Evolutionary conservation across 2,113 vertebrate genomes (phyloP), one percentile per base, ranked within the genome.

Genomic region (Boleophthalmus pectinirostris): DNA sequence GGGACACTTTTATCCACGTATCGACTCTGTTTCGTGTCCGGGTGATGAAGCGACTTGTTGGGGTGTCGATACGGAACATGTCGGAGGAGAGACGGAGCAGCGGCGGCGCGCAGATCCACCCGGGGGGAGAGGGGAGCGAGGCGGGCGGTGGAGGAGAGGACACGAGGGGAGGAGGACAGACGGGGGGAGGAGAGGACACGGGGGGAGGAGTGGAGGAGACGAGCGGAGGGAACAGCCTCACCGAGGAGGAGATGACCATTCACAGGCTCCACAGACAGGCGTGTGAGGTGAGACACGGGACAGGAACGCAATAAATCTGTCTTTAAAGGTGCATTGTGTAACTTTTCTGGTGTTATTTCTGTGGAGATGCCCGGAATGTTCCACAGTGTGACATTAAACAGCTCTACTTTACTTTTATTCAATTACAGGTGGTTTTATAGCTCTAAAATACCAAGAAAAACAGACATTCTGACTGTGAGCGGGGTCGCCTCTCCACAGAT

Each of bases 281-380:
- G 0, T 94, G 93, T 69, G 75, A 89, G 92, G 93, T 94, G 77
- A 85, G 80, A n/a, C n/a, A 66, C 13, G 1, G 18, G 20, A 20
- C 51, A 47, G 46, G 2, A 14, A 47, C 46, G 15, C 45, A 47
- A 10, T 14, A 47, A n/a, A n/a, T n/a, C n/a, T n/a, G n/a, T n/a
- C n/a, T n/a, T n/a, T n/a, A n/a, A n/a, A n/a, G n/a, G n/a, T n/a
- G n/a, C n/a, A n/a, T n/a, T n/a, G n/a, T n/a, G n/a, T n/a, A n/a
- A n/a, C n/a, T n/a, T n/a, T n/a, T n/a, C n/a, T n/a, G n/a, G n/a
- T n/a, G n/a, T n/a, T n/a, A n/a, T n/a, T n/a, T n/a, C n/a, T n/a
- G n/a, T n/a, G n/a, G n/a, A n/a, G n/a, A n/a, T n/a, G n/a, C n/a
- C n/a, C n/a, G n/a, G n/a, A n/a, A n/a, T n/a, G n/a, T n/a, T n/a